Evolutionary conservation across 2,888 invertebrate species (phyloP).

Genomic region (Argyresthia goedartella): DNA sequence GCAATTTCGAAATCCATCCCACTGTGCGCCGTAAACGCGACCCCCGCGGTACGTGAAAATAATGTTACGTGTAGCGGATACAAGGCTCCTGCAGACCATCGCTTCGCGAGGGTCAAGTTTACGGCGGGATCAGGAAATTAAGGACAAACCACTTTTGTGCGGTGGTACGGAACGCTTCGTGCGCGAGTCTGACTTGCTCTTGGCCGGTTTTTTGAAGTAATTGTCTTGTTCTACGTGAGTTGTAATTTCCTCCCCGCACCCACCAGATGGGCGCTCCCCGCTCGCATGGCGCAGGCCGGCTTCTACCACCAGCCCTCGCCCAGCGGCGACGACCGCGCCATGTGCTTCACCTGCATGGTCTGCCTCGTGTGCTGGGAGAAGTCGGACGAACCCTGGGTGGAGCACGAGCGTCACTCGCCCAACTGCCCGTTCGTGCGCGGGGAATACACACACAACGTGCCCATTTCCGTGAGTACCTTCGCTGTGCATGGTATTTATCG

Average conservation of each 20-base stretch:
- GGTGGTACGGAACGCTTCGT: too few species aligned
- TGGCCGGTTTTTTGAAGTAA: too few species aligned
- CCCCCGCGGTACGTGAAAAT: too few species aligned
- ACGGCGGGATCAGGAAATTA: too few species aligned
- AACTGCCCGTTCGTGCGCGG: slow-evolving; percentile 94
- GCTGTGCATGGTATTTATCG: neutral
- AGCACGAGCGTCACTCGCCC: slow-evolving; percentile 95
- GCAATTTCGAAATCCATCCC: too few species aligned
- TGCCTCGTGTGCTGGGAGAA: slow-evolving; percentile 98
- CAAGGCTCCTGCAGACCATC: too few species aligned
- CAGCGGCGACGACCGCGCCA: slow-evolving; percentile 92
- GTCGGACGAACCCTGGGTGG: slow-evolving; percentile 97
- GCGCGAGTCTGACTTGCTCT: too few species aligned
- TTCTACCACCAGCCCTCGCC: slow-evolving; percentile 95
- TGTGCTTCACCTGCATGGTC: slow-evolving; percentile 96
- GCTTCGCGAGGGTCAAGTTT: too few species aligned
- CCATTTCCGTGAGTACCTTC: slow-evolving; percentile 75
- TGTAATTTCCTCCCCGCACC: neutral
- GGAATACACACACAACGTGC: slow-evolving; percentile 95
- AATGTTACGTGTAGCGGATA: too few species aligned
- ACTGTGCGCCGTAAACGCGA: too few species aligned
- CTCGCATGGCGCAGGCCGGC: slow-evolving; percentile 97
- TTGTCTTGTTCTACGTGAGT: too few species aligned
- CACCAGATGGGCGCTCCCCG: slow-evolving; percentile 91
- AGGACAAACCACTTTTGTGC: too few species aligned